Percentiles rank a stretch among this genome's conserved stretches.
Conservation (phyloP, 2,888 invertebrate species). For the Scaptomyza flava region DNA sequence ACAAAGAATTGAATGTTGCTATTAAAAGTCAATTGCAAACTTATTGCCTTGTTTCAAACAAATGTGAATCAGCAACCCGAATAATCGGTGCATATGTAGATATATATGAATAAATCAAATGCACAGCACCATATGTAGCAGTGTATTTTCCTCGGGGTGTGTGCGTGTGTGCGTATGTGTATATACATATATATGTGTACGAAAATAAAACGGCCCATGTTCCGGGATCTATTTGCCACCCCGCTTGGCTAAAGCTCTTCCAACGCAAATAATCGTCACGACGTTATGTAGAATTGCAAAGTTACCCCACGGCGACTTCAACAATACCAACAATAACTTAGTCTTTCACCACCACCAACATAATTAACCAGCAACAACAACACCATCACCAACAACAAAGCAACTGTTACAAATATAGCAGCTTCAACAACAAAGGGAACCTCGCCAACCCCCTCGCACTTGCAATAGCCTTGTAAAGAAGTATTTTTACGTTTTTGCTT, state of each 20-base stretch:
- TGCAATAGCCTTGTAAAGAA: slow-evolving; percentile 63
- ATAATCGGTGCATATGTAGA: slow-evolving; percentile 22
- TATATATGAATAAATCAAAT: slow-evolving; percentile 29
- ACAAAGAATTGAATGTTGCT: slow-evolving; percentile 48
- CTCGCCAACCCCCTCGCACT: slow-evolving; percentile 59
- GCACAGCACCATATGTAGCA: slow-evolving; percentile 26
- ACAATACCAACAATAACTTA: slow-evolving; percentile 43
- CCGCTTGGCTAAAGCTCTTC: slow-evolving; percentile 52
- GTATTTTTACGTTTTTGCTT: slow-evolving; percentile 61
- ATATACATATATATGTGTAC: slow-evolving; percentile 47
- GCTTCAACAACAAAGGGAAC: slow-evolving; percentile 29
- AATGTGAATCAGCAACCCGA: slow-evolving; percentile 7
- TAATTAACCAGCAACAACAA: slow-evolving; percentile 26
- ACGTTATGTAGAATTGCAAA: slow-evolving; percentile 58
- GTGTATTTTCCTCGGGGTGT: slow-evolving; percentile 16
- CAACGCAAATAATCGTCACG: slow-evolving; percentile 19
- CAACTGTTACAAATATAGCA: slow-evolving; percentile 66
- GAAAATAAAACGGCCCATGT: slow-evolving; percentile 66
- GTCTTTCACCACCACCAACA: slow-evolving; percentile 55
- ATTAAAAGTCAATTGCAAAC: slow-evolving; percentile 34
- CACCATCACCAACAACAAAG: slow-evolving; percentile 36
- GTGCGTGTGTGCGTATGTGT: slow-evolving; percentile 21
- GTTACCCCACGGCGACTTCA: slow-evolving; percentile 49
- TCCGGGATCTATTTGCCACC: slow-evolving; percentile 55
- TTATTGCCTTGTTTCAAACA: slow-evolving; percentile 22